phyloP scores from a whole-genome alignment of 2,888 invertebrate genomes.

The Callosobruchus maculatus region DNA sequence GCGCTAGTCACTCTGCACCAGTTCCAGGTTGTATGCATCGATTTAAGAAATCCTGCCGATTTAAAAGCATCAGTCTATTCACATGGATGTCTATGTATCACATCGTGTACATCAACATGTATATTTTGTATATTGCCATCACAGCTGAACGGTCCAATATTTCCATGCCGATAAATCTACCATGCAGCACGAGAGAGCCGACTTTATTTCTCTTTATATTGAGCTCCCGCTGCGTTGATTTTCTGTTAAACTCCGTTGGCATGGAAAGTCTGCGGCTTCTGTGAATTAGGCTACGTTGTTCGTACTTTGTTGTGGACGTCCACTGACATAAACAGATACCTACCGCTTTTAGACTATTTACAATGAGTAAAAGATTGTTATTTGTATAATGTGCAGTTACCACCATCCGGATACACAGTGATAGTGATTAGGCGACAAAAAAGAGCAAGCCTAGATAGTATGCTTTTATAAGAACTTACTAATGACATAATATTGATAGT shows the following conservation, averaged over 20 bases:
- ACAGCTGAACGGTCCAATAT: neutral
- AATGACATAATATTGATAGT: too few species aligned
- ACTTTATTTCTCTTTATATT: neutral
- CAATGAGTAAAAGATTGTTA: too few species aligned
- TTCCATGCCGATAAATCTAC: neutral
- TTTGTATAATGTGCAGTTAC: too few species aligned
- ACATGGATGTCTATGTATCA: neutral
- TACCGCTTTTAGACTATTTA: too few species aligned
- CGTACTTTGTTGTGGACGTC: neutral
- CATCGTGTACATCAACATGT: neutral
- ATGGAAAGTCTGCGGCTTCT: neutral
- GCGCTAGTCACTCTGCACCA: too few species aligned
- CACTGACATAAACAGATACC: neutral
- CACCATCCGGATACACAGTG: too few species aligned
- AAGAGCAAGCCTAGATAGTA: too few species aligned
- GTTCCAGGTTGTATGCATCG: too few species aligned
- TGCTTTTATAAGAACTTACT: too few species aligned
- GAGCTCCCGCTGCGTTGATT: neutral
- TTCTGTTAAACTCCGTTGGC: neutral
- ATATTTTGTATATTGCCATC: neutral
- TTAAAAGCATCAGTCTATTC: neutral
- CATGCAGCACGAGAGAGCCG: neutral
- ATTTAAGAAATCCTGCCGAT: neutral
- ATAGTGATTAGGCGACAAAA: too few species aligned
- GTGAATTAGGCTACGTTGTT: neutral